Conservation (phyloP, 2,888 invertebrate genomes). For the Heterodera filipjevi region DNA sequence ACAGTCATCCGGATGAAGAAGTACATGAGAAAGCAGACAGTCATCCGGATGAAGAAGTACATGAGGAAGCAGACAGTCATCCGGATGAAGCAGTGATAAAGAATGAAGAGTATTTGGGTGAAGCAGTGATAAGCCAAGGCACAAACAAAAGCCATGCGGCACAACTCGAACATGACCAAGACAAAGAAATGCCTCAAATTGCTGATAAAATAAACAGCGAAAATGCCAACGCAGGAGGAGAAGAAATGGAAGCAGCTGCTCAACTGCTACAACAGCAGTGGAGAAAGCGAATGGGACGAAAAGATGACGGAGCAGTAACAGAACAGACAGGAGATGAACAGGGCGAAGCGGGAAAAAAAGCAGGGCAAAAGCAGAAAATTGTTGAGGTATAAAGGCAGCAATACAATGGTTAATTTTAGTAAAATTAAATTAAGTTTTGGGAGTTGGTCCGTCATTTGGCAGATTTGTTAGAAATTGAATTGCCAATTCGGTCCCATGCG, state of each 20-base stretch:
- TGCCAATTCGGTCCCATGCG: slow-evolving; percentile 22
- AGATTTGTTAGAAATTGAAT: slow-evolving; percentile 26
- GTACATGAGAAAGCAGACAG: no score
- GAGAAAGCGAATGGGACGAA: background rate
- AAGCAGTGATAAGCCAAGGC: no score
- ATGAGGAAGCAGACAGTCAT: background rate
- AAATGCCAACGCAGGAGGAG: background rate
- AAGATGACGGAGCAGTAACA: background rate
- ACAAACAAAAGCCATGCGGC: background rate
- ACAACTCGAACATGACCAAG: background rate
- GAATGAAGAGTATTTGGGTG: background rate
- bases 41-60: background rate
- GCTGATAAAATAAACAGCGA: no score
- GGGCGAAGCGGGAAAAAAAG: background rate
- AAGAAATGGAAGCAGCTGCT: slow-evolving; percentile 9
- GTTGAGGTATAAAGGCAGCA: background rate
- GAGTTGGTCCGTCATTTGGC: slow-evolving; percentile 32
- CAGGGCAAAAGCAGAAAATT: background rate
- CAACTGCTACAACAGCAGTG: background rate
- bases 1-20: background rate
- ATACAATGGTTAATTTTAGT: background rate
- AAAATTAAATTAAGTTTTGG: slow-evolving; percentile 30
- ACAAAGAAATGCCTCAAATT: background rate
- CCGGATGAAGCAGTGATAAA: background rate
- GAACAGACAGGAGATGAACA: slow-evolving; percentile 7